Evolutionary conservation across 2,797 vertebrate species (phyloP), one percentile per base, ranked within the genome.

Genomic region (Nannoperca australis): DNA sequence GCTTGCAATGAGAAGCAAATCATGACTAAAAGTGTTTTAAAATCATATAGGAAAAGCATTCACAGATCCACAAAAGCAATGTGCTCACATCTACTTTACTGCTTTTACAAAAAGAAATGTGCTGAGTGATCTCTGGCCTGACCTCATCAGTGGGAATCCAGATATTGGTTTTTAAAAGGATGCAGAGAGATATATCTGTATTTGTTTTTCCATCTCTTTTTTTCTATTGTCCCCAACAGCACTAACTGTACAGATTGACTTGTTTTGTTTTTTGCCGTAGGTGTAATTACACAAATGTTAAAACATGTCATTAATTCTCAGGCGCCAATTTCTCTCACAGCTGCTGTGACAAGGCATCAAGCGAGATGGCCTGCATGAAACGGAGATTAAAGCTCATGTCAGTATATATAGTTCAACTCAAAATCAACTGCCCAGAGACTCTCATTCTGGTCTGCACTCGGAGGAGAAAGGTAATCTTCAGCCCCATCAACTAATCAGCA

Each of bases 401-500:
- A 36, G 34, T 32, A 32, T 32, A 32, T 32, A 32, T 32, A 32
- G 30, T 32, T 32, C 30, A 32, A 32, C 30, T 32, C 30, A 32
- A 32, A 32, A 32, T 32, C 30, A 32, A 32, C 30, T 32, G 30
- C 30, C 30, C 30, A 32, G 5, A 32, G 30, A 32, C 30, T 32
- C 30, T 32, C 30, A 32, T 3, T 32, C 30, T 32, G 30, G 30
- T 32, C 30, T 32, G 30, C 30, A 32, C 2, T 32, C 30, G 3
- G 30, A 32, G 30, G 30, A 32, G 30, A 4, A 32, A 32, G 30
- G 30, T 32, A 68, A 90, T 90, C 83, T 74, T 61, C 36, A 73
- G 64, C 34, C 44, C 63, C 70, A 86, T 84, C 83, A 88, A 64
- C 55, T 81, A 70, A 74, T 84, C 71, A 75, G 54, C 72, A 34